A percentile compares a stretch with the other conserved stretches of the same genome.
These are phyloP conservation scores for Ammodytes marinus DNA, from an alignment of 2,113 vertebrate genomes.

Conservation along the genomic window DNA sequence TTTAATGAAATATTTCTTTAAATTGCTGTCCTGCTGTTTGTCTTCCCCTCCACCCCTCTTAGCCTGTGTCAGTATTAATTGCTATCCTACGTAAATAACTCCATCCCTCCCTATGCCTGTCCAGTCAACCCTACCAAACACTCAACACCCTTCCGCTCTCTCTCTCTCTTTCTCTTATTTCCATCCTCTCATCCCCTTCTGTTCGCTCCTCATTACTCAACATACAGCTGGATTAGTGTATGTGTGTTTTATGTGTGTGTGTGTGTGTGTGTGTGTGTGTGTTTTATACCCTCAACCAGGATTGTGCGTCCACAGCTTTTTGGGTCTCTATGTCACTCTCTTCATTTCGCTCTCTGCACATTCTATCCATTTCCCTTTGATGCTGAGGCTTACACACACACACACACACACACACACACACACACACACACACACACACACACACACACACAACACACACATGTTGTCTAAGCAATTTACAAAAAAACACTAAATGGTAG, in stretches of 20 bases:
- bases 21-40: background rate
- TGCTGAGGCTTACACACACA: background rate
- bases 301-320: conserved; percentile 47
- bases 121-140: background rate
- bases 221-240: conserved; percentile 63
- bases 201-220: conserved; percentile 62
- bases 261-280: background rate
- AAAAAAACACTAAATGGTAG: background rate
- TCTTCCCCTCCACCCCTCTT: conserved; percentile 23
- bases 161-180: background rate
- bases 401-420: no score
- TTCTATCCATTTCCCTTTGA: background rate
- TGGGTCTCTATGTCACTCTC: conserved; percentile 37
- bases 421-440: background rate
- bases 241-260: conserved; percentile 1
- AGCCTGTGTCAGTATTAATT: conserved; percentile 68
- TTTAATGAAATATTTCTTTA: background rate
- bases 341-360: conserved; percentile 18
- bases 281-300: conserved; percentile 27
- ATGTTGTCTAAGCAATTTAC: background rate
- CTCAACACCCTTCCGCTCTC: background rate
- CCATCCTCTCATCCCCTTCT: conserved; percentile 52
- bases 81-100: conserved; percentile 58
- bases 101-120: conserved; percentile 31
- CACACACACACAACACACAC: background rate